Evolutionary conservation across 2,797 vertebrate species (phyloP).

Genomic region (Clarias laeviceps): DNA sequence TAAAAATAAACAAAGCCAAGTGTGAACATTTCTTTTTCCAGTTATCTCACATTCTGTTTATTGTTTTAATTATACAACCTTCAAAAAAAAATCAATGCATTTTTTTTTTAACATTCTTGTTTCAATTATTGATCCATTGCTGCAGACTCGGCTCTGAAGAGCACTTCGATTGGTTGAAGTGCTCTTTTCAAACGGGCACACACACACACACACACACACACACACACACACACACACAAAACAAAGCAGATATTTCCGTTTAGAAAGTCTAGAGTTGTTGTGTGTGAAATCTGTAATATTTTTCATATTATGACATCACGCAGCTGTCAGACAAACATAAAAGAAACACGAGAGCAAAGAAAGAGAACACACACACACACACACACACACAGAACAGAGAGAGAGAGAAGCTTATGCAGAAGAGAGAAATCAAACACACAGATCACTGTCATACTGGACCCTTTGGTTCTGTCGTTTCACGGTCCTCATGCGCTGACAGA

Average conservation of each 20-base stretch:
- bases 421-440: not conserved
- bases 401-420: not conserved
- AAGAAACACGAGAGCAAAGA: not conserved
- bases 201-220: not conserved
- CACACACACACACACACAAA: not conserved
- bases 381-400: not conserved
- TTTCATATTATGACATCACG: not conserved
- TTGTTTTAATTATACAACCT: not conserved
- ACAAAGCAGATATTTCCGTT: not conserved
- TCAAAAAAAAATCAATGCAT: not conserved
- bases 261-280: not conserved
- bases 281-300: not conserved
- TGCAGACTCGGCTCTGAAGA: no score
- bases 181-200: not conserved
- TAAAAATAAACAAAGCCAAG: constrained; percentile 4
- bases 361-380: not conserved
- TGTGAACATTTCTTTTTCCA: not conserved
- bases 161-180: not conserved
- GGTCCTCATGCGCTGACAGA: not conserved
- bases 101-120: not conserved
- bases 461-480: not conserved
- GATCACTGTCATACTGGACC: not conserved
- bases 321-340: not conserved
- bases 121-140: not conserved
- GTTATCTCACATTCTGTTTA: not conserved